Conservation (phyloP, 2,797 vertebrate species). For the Alouatta caraya region DNA sequence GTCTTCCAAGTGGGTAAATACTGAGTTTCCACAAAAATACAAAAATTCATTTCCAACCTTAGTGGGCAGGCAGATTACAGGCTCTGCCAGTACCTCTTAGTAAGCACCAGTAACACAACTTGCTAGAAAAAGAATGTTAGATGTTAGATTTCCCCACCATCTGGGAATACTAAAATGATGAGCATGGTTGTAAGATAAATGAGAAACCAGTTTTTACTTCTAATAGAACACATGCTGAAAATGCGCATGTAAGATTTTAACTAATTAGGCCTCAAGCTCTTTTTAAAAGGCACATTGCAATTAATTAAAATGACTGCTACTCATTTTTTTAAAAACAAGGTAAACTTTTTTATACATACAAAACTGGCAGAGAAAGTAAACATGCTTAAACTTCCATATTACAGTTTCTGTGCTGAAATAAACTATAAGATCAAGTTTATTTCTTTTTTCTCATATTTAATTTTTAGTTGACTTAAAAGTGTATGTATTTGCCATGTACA, state of each 20-base stretch:
- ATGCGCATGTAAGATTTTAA: conserved; percentile 27
- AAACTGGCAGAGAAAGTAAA: conserved; percentile 9
- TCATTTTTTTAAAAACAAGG: conserved; percentile 1
- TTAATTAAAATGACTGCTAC: conserved; percentile 60
- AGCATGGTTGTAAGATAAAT: conserved; percentile 11
- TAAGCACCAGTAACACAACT: not conserved
- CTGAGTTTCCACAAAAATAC: not conserved
- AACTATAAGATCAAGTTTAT: conserved; percentile 7
- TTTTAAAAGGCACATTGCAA: conserved; percentile 49
- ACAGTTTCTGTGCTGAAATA: conserved; percentile 15
- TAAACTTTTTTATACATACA: not conserved
- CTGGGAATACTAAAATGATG: conserved; percentile 19
- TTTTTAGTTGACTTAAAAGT: not conserved
- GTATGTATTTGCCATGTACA: not conserved
- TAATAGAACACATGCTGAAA: conserved; percentile 25
- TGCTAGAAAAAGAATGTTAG: not conserved
- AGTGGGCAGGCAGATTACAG: not conserved
- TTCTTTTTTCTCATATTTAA: not conserved
- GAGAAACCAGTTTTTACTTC: conserved; percentile 19
- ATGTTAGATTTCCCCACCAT: not conserved
- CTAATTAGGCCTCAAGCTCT: conserved; percentile 58
- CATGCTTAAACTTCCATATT: not conserved
- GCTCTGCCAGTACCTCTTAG: not conserved
- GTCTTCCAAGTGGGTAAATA: not conserved
- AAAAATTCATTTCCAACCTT: not conserved